phyloP scores from a whole-genome alignment of 1,140 invertebrate species.

The Cyclina sinensis region DNA sequence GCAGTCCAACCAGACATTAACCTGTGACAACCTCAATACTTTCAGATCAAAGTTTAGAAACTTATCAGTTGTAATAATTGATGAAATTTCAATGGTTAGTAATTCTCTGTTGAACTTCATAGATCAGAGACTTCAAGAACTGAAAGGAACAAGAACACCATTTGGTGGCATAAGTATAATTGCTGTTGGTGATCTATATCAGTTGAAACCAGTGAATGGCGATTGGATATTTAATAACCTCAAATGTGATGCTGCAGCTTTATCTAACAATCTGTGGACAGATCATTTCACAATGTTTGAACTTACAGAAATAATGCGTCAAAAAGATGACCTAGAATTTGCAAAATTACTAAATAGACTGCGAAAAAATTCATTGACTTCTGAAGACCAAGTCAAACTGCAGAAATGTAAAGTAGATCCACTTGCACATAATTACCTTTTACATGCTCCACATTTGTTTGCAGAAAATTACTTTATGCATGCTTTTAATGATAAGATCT shows the following conservation, averaged over 20 bases:
- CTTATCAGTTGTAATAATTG: too few species aligned
- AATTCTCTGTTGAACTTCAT: slow-evolving; percentile 61
- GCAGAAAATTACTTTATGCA: too few species aligned
- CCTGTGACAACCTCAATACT: too few species aligned
- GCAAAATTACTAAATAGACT: slow-evolving; percentile 55
- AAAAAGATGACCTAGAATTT: slow-evolving; percentile 61
- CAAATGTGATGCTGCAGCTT: too few species aligned
- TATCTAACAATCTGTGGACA: slow-evolving; percentile 50
- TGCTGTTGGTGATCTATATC: too few species aligned
- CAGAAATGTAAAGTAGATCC: not conserved
- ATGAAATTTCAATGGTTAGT: slow-evolving; percentile 11
- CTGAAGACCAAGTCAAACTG: not conserved
- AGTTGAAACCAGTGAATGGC: slow-evolving; percentile 29
- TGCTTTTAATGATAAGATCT: slow-evolving; percentile 26
- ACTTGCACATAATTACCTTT: not conserved
- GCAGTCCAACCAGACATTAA: too few species aligned
- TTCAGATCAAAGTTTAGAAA: too few species aligned
- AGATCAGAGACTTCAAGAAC: too few species aligned
- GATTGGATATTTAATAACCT: slow-evolving; percentile 14
- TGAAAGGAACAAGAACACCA: too few species aligned
- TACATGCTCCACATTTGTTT: slow-evolving; percentile 7
- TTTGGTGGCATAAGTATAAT: slow-evolving; percentile 30
- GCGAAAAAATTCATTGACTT: slow-evolving; percentile 18
- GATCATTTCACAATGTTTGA: slow-evolving; percentile 43
- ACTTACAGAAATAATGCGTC: slow-evolving; percentile 54